phyloP scores from a whole-genome alignment of 2,113 vertebrate genomes.

The Manacus vitellinus region DNA sequence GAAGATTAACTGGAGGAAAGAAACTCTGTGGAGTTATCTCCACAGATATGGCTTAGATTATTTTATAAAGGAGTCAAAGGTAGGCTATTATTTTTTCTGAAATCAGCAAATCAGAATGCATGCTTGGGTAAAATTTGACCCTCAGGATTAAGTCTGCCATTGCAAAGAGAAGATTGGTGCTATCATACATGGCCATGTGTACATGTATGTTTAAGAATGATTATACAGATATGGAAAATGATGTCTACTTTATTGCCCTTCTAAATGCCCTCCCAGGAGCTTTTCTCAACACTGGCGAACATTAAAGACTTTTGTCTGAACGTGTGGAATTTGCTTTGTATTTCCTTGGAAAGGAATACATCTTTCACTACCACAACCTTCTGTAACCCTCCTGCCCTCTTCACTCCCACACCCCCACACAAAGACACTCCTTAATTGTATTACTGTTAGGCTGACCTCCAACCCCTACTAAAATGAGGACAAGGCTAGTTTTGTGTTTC shows the following conservation, averaged over 20 bases:
- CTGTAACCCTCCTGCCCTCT: slow-evolving; percentile 72
- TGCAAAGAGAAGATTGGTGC: not conserved
- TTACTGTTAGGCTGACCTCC: slow-evolving; percentile 87
- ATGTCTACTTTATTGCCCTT: slow-evolving; percentile 63
- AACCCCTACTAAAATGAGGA: slow-evolving; percentile 88
- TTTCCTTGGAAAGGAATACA: slow-evolving; percentile 70
- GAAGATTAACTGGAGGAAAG: not conserved
- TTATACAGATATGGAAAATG: slow-evolving; percentile 52
- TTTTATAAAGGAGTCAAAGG: slow-evolving; percentile 1
- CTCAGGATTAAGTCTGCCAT: not conserved
- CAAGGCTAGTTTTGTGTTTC: slow-evolving; percentile 94
- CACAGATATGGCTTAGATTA: slow-evolving; percentile 2
- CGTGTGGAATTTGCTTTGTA: slow-evolving; percentile 71
- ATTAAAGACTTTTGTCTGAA: slow-evolving; percentile 71
- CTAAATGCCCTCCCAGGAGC: slow-evolving; percentile 67
- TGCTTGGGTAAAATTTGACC: not conserved
- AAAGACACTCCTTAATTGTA: slow-evolving; percentile 86
- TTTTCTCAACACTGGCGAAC: slow-evolving; percentile 65
- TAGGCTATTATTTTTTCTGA: slow-evolving; percentile 2
- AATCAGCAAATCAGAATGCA: not conserved
- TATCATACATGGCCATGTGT: not conserved
- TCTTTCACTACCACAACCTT: slow-evolving; percentile 74
- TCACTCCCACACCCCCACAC: slow-evolving; percentile 77
- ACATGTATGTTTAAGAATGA: slow-evolving; percentile 36
- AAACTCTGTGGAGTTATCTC: not conserved